phyloP scores from a whole-genome alignment of 1,140 invertebrate genomes.

The Drosophila leontia region DNA sequence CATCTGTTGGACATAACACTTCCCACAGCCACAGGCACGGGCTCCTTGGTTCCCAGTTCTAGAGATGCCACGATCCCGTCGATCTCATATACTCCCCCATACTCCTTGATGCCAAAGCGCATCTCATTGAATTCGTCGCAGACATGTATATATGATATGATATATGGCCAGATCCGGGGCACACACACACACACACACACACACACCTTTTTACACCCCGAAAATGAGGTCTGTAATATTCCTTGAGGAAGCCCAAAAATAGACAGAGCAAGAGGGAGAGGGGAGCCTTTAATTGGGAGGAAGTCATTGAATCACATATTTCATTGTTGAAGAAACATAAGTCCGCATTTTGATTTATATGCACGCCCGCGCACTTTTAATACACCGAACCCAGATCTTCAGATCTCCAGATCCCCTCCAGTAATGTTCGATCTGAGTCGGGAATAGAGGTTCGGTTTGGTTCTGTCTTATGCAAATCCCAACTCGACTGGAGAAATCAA shows the following conservation, averaged over 20 bases:
- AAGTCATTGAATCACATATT: constrained; percentile 60
- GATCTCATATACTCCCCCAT: not conserved
- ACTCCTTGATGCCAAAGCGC: constrained; percentile 18
- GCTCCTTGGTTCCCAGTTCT: constrained; percentile 28
- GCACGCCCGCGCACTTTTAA: constrained; percentile 75
- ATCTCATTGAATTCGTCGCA: constrained; percentile 53
- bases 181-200: constrained; percentile 15
- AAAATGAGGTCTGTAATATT: constrained; percentile 27
- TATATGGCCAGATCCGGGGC: constrained; percentile 38
- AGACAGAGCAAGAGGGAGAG: constrained; percentile 6
- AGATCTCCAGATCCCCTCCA: too few relatives aligned
- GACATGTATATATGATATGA: constrained; percentile 28
- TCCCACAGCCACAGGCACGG: constrained; percentile 1
- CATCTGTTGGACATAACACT: constrained; percentile 56
- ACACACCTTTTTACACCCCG: constrained; percentile 18
- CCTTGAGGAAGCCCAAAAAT: constrained; percentile 39
- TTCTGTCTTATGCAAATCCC: constrained; percentile 60
- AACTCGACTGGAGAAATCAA: constrained; percentile 63
- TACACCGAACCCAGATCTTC: not conserved
- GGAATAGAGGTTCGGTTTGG: constrained; percentile 14
- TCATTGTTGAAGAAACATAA: constrained; percentile 66
- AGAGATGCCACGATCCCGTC: not conserved
- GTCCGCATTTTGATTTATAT: constrained; percentile 83
- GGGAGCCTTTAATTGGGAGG: constrained; percentile 52
- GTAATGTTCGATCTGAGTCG: constrained; percentile 43